Evolutionary conservation across 1,140 invertebrate genomes (phyloP).

Genomic region (Lepidurus arcticus): DNA sequence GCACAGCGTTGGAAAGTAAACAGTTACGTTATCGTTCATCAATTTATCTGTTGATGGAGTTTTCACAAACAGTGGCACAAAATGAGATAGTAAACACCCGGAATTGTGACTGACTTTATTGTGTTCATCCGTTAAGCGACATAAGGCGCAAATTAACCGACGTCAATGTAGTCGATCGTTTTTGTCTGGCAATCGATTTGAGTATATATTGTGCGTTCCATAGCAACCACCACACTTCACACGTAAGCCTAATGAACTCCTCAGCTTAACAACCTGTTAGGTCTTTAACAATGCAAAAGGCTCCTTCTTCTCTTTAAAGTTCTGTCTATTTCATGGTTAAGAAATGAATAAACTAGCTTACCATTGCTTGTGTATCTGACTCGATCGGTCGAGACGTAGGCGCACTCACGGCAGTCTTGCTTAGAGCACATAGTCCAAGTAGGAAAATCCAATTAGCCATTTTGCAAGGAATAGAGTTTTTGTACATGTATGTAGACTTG

Average conservation of each 20-base stretch:
- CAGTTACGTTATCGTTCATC: neutral
- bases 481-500: neutral
- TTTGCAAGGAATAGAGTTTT: neutral
- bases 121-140: neutral
- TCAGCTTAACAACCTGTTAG: too few species aligned
- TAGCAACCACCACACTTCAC: neutral
- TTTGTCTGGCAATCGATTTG: neutral
- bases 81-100: neutral
- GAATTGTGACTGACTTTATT: too few species aligned
- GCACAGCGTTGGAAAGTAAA: neutral
- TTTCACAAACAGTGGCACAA: neutral
- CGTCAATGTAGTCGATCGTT: neutral
- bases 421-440: conserved; percentile 2
- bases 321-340: neutral
- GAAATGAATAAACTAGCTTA: neutral
- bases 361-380: neutral
- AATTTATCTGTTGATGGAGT: neutral
- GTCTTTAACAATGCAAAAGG: too few species aligned
- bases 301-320: too few species aligned
- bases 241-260: too few species aligned
- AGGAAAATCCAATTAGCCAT: neutral
- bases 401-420: neutral
- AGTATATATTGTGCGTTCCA: neutral
- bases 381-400: neutral
- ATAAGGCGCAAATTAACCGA: neutral